phyloP scores from a whole-genome alignment of 2,113 vertebrate genomes.

The Engystomops pustulosus region DNA sequence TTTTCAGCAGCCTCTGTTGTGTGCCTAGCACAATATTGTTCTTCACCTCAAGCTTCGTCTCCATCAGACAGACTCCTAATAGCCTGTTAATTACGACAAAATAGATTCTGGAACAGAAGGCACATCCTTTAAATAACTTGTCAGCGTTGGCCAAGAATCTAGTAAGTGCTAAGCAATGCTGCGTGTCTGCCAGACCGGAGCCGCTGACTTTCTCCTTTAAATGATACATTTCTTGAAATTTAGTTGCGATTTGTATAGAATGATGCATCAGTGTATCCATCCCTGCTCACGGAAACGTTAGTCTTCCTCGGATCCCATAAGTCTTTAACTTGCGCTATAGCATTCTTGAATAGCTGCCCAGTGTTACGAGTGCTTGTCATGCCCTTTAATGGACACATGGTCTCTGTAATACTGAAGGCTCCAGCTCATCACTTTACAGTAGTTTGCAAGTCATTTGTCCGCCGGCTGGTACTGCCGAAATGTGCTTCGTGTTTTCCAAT shows the following conservation, averaged over 20 bases:
- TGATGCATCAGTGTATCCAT: neutral
- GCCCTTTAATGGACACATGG: slow-evolving; percentile 75
- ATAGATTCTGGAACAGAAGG: neutral
- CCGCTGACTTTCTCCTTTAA: neutral
- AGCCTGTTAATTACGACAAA: neutral
- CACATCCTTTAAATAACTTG: slow-evolving; percentile 41
- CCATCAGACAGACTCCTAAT: neutral
- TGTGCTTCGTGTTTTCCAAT: neutral
- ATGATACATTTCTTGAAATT: neutral
- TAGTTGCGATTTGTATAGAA: neutral
- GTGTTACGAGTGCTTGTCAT: slow-evolving; percentile 65
- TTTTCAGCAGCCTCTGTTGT: too few relatives aligned
- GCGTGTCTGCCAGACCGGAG: neutral
- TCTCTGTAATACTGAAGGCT: slow-evolving; percentile 66
- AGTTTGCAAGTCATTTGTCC: neutral
- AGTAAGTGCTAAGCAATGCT: slow-evolving; percentile 23
- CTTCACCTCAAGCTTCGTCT: neutral
- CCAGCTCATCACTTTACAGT: slow-evolving; percentile 10
- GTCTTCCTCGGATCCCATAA: slow-evolving; percentile 68
- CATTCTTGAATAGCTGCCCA: slow-evolving; percentile 76
- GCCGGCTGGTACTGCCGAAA: neutral
- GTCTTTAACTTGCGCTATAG: slow-evolving; percentile 67
- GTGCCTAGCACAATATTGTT: neutral
- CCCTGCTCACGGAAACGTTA: neutral
- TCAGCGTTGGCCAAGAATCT: slow-evolving; percentile 30